Conservation (phyloP, 64 coral and sea anemone genomes). For the Montipora sp. region DNA sequence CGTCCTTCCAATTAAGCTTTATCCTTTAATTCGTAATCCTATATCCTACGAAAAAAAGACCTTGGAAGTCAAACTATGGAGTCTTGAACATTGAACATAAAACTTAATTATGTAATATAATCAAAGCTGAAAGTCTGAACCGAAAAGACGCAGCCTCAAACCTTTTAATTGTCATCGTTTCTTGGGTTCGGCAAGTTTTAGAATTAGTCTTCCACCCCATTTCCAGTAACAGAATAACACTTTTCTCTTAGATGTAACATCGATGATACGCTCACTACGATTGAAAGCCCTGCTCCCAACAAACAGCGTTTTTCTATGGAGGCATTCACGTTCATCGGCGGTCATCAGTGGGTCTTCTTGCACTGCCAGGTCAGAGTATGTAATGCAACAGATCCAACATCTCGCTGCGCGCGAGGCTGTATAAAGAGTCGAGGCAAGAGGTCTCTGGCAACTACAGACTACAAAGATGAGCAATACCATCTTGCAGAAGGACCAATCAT, state of each 20-base stretch:
- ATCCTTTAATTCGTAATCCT: no score
- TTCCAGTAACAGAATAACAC: neutral
- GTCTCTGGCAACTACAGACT: neutral
- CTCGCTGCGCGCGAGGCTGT: slow-evolving; percentile 41
- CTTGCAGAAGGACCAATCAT: slow-evolving; percentile 29
- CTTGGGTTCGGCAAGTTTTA: no score
- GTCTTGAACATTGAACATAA: no score
- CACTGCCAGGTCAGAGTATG: slow-evolving; percentile 38
- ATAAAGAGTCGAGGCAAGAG: slow-evolving; percentile 9
- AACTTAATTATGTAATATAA: no score
- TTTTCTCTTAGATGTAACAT: neutral
- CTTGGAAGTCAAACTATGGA: no score
- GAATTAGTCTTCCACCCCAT: no score
- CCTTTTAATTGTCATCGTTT: no score
- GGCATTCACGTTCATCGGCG: slow-evolving; percentile 34
- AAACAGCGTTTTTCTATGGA: neutral
- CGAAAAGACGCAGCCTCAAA: no score
- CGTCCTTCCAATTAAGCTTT: no score
- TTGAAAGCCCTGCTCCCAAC: neutral
- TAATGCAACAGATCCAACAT: slow-evolving; percentile 28
- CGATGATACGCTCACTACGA: neutral
- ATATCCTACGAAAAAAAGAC: no score
- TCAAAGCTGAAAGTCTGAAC: no score
- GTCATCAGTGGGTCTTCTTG: slow-evolving; percentile 16
- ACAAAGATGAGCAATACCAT: slow-evolving; percentile 7